Evolutionary conservation across 2,797 vertebrate genomes (phyloP), one percentile per base, ranked within the genome.

Genomic region (Eospalax fontanierii): DNA sequence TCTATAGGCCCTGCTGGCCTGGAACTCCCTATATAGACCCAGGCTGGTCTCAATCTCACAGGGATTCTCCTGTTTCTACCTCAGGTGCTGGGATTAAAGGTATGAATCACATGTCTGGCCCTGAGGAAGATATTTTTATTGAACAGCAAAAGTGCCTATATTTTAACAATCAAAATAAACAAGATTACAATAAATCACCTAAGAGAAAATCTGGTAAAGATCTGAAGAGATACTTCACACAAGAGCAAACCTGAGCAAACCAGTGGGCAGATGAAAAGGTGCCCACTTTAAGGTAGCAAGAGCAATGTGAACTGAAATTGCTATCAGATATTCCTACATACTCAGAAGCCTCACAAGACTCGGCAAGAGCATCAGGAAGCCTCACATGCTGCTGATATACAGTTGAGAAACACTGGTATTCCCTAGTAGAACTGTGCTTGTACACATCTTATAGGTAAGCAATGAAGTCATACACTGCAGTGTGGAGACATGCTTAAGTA

Each of bases 91-190:
- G 46, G 46, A 50, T 50, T 50, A 50, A 50, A 50, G 46, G 46
- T 50, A 11, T 50, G 46, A 6, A 50, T 11, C 46, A 50, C 46
- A 50, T 50, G 46, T n/a, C n/a, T n/a, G n/a, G n/a, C n/a, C 46
- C 46, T 75, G 65, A 79, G 89, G 89, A 79, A 86, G 33, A 3
- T 66, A 89, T 57, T 96, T 84, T 61, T 54, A 88, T 76, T 24
- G 21, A 86, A 85, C 54, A 81, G 50, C 33, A 78, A 35, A 35
- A 66, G 28, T 61, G 79, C 3, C 22, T 65, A 38, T 46, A 68
- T 38, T 33, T 46, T 30, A 16, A 78, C 78, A 71, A 35, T 19
- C 10, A 6, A 43, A 93, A 79, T 89, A 93, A 90, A 54, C 16
- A 91, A 78, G 66, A 87, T 83, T 86, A 74, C 59, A 30, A 35